Base-by-base conservation (phyloP, 2,888 invertebrate species). In the Digitonthophagus gazella region DNA sequence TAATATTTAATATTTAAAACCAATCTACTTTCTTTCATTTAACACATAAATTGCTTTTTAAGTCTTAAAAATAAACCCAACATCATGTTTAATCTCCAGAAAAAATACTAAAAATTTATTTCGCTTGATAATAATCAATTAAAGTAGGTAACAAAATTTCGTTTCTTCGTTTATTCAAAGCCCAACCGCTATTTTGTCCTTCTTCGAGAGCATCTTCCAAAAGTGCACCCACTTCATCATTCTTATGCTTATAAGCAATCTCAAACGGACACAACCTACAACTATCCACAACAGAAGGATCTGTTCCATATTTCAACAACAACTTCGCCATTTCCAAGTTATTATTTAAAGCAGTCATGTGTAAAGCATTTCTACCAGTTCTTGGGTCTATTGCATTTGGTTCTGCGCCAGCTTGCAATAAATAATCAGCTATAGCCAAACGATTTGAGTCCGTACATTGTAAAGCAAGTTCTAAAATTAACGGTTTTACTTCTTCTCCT, bases 321-420 rank as follows among this genome's bases (percentile, higher is more conserved):
- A 82, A 74, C 3, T 72, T 69, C 15, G 84, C 83, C 0, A 86
- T 79, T 1, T 72, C 74, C 56, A 79, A 77, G 71, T 85, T 85
- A 71, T 85, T 82, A 69, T 83, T 83, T 81, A 86, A 84, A 1
- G 86, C 86, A 11, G 85, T 85, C 70, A 85, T 84, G 75, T 87
- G 86, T 55, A 87, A 76, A 0, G 84, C 82, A 73, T 85, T 86
- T 11, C 85, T 81, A 6, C 83, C 80, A 0, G 84, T 84, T 1
- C 84, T 82, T 0, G 81, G 82, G 1, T 79, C 75, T 1, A 79
- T 78, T 67, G 83, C 83, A 66, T 85, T 82, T 2, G 84, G 76
- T 44, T 77, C 15, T 4, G 81, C 83, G 11, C 84, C 85, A 55
- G 83, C 79, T 0, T 77, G 69, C 1, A 84, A 73, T 2, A 86